A percentile compares a stretch with the other conserved stretches of the same genome.
Evolutionary conservation across 2,113 vertebrate species (phyloP).

Genomic region (Gallinago jamesoni): DNA sequence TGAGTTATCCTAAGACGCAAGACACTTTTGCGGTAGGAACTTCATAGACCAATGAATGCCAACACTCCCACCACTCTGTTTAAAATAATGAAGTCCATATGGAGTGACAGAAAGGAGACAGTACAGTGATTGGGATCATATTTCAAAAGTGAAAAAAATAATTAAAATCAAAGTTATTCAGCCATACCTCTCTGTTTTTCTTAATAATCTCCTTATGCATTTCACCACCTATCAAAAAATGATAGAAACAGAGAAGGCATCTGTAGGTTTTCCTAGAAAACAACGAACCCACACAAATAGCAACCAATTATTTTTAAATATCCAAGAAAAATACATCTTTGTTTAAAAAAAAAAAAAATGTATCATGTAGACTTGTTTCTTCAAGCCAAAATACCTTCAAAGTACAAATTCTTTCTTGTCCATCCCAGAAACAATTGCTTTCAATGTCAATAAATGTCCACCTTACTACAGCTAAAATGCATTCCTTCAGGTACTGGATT

Average conservation of each 20-base stretch:
- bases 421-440: background rate
- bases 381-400: background rate
- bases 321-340: background rate
- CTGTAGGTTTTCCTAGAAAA: background rate
- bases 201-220: conserved; percentile 69
- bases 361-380: background rate
- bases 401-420: background rate
- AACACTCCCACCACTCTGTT: conserved; percentile 47
- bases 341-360: background rate
- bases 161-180: conserved; percentile 61
- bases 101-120: conserved; percentile 65
- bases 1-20: conserved; percentile 20
- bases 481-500: background rate
- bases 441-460: background rate
- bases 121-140: conserved; percentile 57
- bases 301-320: background rate
- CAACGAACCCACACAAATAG: background rate
- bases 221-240: conserved; percentile 16
- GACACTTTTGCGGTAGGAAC: conserved; percentile 12
- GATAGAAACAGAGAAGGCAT: conserved; percentile 22
- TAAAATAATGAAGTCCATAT: conserved; percentile 76
- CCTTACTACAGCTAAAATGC: background rate
- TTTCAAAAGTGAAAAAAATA: conserved; percentile 69
- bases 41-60: conserved; percentile 35
- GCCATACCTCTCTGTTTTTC: conserved; percentile 39